Base-by-base conservation (phyloP, 2,797 vertebrate genomes). In the Halcyon chelicuti region DNA sequence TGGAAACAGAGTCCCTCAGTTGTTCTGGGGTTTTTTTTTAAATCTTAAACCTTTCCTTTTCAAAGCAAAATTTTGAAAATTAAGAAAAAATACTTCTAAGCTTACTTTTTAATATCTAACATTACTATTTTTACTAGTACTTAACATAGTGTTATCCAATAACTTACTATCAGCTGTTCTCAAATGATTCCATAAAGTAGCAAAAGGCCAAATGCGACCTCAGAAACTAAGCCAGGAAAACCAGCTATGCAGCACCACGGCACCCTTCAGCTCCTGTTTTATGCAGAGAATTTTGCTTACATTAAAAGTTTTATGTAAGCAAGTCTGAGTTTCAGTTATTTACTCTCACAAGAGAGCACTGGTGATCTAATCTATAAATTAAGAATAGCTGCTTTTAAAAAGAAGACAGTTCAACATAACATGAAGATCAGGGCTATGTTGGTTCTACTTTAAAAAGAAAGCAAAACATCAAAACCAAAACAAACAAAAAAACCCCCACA, bases 241-340 rank as follows among this genome's bases (percentile, higher is more conserved):
- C 1, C 2, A 1, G 5, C 22, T 42, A 37, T 42, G 18, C 18
- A 57, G 42, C 66, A 66, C 22, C 25, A 6, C 3, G 5, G n/a
- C 18, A 57, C 12, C 60, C 7, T 18, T 28, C n/a, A 89, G 33
- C 47, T 77, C 44, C 2, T 28, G 0, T 13, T 55, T 80, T 11
- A 8, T 16, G 22, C 20, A 21, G 40, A 49, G 35, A 67, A 67
- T 25, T 29, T 52, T 42, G 44, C 26, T 31, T 25, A 20, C 33
- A 10, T 44, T 31, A 8, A 6, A 87, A n/a, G 13, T 25, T 60
- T 57, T 15, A 51, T 68, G 17, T 10, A 9, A 88, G 14, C 4
- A 58, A 83, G 2, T 22, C 33, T 46, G 37, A 73, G 14, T 19
- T 83, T 54, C 52, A 23, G 35, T 35, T 58, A 37, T 76, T 90